Evolutionary conservation across 2,888 invertebrate genomes (phyloP).

Genomic region (Macropis europaea): DNA sequence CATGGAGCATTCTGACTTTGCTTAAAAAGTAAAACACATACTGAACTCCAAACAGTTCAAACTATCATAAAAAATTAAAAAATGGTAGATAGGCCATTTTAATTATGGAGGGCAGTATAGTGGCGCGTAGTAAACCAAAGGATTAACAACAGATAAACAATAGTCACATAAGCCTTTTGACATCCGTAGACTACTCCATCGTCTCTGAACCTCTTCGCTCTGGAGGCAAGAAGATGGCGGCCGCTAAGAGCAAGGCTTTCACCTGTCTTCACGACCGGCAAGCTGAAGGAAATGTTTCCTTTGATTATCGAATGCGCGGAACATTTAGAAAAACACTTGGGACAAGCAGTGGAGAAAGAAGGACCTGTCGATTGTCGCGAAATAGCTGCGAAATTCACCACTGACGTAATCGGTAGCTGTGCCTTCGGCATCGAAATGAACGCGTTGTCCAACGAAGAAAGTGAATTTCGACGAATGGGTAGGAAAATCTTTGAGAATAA

Average conservation of each 20-base stretch:
- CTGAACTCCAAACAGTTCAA: no score
- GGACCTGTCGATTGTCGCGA: conserved; percentile 63
- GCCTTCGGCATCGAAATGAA: conserved; percentile 79
- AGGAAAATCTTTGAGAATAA: conserved; percentile 62
- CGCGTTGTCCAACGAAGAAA: conserved; percentile 68
- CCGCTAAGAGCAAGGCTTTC: conserved; percentile 80
- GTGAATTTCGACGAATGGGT: conserved; percentile 75
- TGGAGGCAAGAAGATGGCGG: conserved; percentile 81
- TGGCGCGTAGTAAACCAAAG: no score
- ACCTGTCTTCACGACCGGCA: conserved; percentile 80
- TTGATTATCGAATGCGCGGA: conserved; percentile 79
- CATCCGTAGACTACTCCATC: conserved; percentile 76
- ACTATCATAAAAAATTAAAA: no score
- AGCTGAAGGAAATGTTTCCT: conserved; percentile 81
- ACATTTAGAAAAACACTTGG: conserved; percentile 78
- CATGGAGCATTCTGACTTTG: no score
- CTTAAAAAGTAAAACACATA: no score
- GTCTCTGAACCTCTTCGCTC: conserved; percentile 77
- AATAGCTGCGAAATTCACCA: conserved; percentile 75
- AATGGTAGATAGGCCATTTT: no score
- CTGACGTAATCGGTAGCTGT: conserved; percentile 79
- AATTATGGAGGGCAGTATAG: no score
- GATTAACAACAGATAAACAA: no score
- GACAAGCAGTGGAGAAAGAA: conserved; percentile 59
- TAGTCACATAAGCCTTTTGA: no score